Conservation (phyloP, 1,140 invertebrate species). For the Pogonomyrmex californicus region DNA sequence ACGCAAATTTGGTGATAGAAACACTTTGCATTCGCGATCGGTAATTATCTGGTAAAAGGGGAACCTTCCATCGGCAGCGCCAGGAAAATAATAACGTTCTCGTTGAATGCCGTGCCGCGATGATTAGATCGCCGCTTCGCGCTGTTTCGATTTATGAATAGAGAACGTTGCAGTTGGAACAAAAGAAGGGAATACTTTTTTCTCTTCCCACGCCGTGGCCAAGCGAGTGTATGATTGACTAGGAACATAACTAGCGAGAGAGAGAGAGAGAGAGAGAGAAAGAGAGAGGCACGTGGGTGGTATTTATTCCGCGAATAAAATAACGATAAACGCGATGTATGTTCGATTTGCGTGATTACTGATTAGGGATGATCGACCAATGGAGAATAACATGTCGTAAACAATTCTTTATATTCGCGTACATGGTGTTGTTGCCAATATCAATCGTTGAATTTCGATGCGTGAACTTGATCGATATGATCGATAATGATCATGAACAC, state of each 20-base stretch:
- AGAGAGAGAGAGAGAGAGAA: conserved; percentile 3
- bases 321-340: conserved; percentile 75
- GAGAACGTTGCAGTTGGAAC: conserved; percentile 49
- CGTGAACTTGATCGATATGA: conserved; percentile 11
- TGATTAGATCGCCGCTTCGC: conserved; percentile 59
- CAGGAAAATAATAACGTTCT: conserved; percentile 48
- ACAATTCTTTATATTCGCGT: conserved; percentile 8
- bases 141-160: conserved; percentile 62
- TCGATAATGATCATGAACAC: not conserved
- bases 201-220: conserved; percentile 76
- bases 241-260: conserved; percentile 1
- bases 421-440: not conserved
- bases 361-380: conserved; percentile 78
- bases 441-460: conserved; percentile 39
- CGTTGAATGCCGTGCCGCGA: conserved; percentile 35
- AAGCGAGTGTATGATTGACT: conserved; percentile 25
- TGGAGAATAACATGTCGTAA: conserved; percentile 56
- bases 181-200: conserved; percentile 58
- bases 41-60: conserved; percentile 48
- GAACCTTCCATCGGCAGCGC: not conserved
- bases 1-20: conserved; percentile 45
- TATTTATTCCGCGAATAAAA: conserved; percentile 79
- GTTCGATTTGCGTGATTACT: conserved; percentile 79
- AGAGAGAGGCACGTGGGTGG: conserved; percentile 69
- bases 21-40: conserved; percentile 53